Base-by-base conservation (phyloP, 92 coral and sea anemone genomes). In the Siderastrea radians region DNA sequence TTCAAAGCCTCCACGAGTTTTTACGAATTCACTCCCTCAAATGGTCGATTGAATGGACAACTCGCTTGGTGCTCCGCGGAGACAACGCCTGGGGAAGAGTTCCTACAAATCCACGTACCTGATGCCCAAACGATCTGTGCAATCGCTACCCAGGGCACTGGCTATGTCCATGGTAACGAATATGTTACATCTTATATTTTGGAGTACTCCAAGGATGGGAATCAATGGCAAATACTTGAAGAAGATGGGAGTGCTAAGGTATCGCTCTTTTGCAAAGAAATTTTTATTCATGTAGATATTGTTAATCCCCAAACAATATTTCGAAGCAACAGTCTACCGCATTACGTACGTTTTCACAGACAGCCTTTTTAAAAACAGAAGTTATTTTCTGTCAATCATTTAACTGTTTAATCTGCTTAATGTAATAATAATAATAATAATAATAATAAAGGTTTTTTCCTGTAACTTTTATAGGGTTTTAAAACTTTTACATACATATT, bases 61-160 rank as follows among this genome's bases (percentile, higher is more conserved):
- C 14, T 67, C 8, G 66, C 66, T 14, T 80, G 85, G 85, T 80
- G 85, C 46, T 7, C 85, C 7, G 8, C 0, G 6, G 53, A 58
- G 4, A 3, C 0, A 53, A 1, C 59, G 43, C 45, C 58, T 6
- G 74, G 74, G 5, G 43, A 80, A 5, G 75, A 80, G 16, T 80
- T 4, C 75, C 67, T 80, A 3, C 66, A 80, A n/a, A 68, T 80
- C 15, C 67, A 80, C 49, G 3, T 67, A 5, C 76, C 85, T 9
- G 85, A 80, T 14, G 75, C 85, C 3, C 13, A 67, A 54, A 13
- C 17, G 6, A 68, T 80, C 11, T 80, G 85, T 80, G 76, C 76
- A 1, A 68, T 80, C 54, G 85, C 85, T 46, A 68, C 50, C 49
- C 85, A 80, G 54, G 85, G 85, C 44, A 51, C 5, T 80, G 85